Evolutionary conservation across 1,140 invertebrate genomes (phyloP).

Genomic region (Drosophila ironensis): DNA sequence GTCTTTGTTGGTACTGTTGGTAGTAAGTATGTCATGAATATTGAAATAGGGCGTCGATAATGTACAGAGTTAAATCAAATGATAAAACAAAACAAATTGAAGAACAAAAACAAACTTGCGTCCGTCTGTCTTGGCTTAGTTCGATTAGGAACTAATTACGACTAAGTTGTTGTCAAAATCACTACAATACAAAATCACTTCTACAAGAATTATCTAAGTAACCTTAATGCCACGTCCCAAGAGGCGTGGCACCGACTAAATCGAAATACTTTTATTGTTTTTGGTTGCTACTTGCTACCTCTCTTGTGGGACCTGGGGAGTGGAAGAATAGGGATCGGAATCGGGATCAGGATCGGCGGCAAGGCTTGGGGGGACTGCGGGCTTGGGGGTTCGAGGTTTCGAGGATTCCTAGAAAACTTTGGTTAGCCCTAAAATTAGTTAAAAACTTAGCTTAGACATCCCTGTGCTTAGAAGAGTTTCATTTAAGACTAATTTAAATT

Average conservation of each 20-base stretch:
- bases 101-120: constrained; percentile 47
- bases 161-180: constrained; percentile 63
- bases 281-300: constrained; percentile 21
- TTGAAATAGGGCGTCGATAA: constrained; percentile 63
- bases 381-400: constrained; percentile 10
- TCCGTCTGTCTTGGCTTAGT: constrained; percentile 52
- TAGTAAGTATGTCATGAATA: constrained; percentile 67
- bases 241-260: constrained; percentile 62
- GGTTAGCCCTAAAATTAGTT: constrained; percentile 80
- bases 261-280: constrained; percentile 67
- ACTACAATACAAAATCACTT: constrained; percentile 76
- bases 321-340: too few species aligned
- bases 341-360: not conserved
- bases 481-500: constrained; percentile 76
- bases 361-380: constrained; percentile 2
- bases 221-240: constrained; percentile 51
- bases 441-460: constrained; percentile 79
- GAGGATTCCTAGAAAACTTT: constrained; percentile 70
- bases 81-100: constrained; percentile 45
- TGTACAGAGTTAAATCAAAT: constrained; percentile 36
- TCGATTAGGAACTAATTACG: constrained; percentile 73
- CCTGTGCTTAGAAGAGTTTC: constrained; percentile 73
- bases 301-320: too few species aligned
- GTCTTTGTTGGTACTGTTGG: constrained; percentile 40
- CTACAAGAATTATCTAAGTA: constrained; percentile 72